Percentiles rank a stretch among this genome's conserved stretches.
phyloP scores from a whole-genome alignment of 2,113 vertebrate species.

The Benitochromis conjunctus region DNA sequence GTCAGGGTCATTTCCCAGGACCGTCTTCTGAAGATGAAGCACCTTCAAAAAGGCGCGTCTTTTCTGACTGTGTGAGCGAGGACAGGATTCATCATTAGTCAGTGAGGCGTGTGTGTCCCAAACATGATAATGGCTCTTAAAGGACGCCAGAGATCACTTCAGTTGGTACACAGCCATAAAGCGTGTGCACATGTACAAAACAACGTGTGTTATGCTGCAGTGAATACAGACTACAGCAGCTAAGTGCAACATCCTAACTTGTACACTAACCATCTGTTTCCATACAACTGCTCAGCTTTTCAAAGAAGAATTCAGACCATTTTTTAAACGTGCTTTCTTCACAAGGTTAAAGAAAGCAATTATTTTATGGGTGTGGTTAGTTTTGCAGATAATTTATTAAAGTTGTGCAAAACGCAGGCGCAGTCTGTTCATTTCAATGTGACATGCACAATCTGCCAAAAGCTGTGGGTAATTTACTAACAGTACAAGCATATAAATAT shows the following conservation, averaged over 20 bases:
- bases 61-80: background rate
- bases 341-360: background rate
- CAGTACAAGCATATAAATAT: background rate
- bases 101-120: background rate
- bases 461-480: background rate
- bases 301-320: background rate
- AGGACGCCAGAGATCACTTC: background rate
- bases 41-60: background rate
- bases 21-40: background rate
- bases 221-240: background rate
- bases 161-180: background rate
- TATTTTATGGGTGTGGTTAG: background rate
- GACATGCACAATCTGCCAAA: background rate
- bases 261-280: too few species aligned
- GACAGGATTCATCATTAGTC: background rate
- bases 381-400: background rate
- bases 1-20: background rate
- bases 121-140: background rate
- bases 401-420: background rate
- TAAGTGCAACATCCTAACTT: background rate
- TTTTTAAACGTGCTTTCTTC: background rate
- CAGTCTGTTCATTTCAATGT: background rate
- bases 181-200: background rate
- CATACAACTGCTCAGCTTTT: background rate
- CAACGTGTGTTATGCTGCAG: background rate